Evolutionary conservation across 2,113 vertebrate genomes (phyloP), one percentile per base, ranked within the genome.

Genomic region (Phyllostomus discolor): DNA sequence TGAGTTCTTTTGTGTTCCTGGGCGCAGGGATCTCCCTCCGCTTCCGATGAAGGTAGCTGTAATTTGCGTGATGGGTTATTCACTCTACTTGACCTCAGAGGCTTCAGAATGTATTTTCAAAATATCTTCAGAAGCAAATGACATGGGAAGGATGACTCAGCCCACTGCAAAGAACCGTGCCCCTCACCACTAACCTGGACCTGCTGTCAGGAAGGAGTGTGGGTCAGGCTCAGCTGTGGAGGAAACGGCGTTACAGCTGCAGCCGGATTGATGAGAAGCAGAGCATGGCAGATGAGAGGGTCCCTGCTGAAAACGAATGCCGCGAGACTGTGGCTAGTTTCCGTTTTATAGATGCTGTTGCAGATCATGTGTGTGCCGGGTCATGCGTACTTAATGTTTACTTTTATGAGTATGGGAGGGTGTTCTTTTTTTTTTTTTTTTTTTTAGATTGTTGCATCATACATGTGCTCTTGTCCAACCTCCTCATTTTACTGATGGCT

Each of bases 111-210:
- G 78, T 72, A 88, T 94, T 93, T 0, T 0, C 76, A 95, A 95
- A 95, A 85, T 92, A 93, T 66, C 46, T 62, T 31, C 88, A 95
- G 85, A 95, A 97, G 90, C 73, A 95, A 94, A 93, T 92, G 91
- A 38, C 69, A 24, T 92, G 79, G 19, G 84, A 88, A 35, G 72
- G 66, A 69, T 57, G 84, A 76, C 66, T 92, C 70, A 48, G 80
- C 52, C 20, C 7, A 41, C 85, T 91, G 70, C 57, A 41, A 52
- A 16, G 48, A 90, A 88, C 85, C 92, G 35, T 75, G 35, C 88
- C 46, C 64, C 64, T 90, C 15, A 82, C 50, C 38, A 64, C 41
- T 31, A 88, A 85, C 76, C 16, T 7, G 7, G 24, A n/a, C 69
- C 57, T 66, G 33, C 50, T 2, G 43, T 52, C 17, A 14, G 79